Conservation (phyloP, 2,888 invertebrate genomes). For the Melanophora roralis region DNA sequence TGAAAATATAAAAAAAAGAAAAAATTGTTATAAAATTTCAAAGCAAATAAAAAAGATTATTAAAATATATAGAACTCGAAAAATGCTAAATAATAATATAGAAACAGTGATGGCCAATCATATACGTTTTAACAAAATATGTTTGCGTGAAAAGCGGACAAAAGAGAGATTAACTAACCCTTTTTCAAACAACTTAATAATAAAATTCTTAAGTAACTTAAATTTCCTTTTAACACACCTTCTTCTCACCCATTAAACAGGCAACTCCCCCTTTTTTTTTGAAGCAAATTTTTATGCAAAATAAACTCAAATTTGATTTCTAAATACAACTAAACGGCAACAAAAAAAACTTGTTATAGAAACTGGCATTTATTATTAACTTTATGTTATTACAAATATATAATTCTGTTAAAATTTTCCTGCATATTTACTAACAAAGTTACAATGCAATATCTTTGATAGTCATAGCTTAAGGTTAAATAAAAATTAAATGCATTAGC, state of each 20-base stretch:
- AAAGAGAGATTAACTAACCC: too few relatives aligned
- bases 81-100: too few relatives aligned
- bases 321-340: slow-evolving; percentile 15
- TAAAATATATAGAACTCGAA: too few relatives aligned
- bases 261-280: not conserved
- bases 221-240: slow-evolving; percentile 8
- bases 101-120: too few relatives aligned
- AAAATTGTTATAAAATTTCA: too few relatives aligned
- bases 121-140: too few relatives aligned
- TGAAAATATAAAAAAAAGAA: too few relatives aligned
- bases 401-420: slow-evolving; percentile 7
- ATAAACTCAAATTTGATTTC: slow-evolving; percentile 6
- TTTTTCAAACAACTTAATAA: not conserved
- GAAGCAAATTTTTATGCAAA: not conserved
- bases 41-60: too few relatives aligned
- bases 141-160: too few relatives aligned
- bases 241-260: not conserved
- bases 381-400: slow-evolving; percentile 23
- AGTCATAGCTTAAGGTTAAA: slow-evolving; percentile 60
- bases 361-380: slow-evolving; percentile 49
- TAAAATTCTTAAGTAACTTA: not conserved
- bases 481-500: slow-evolving; percentile 58
- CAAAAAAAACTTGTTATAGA: slow-evolving; percentile 8
- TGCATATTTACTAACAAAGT: too few relatives aligned
- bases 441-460: slow-evolving; percentile 33